A percentile compares a stretch with the other conserved stretches of the same genome.
Evolutionary conservation across 2,113 vertebrate genomes (phyloP).

Genomic region (Peromyscus maniculatus): DNA sequence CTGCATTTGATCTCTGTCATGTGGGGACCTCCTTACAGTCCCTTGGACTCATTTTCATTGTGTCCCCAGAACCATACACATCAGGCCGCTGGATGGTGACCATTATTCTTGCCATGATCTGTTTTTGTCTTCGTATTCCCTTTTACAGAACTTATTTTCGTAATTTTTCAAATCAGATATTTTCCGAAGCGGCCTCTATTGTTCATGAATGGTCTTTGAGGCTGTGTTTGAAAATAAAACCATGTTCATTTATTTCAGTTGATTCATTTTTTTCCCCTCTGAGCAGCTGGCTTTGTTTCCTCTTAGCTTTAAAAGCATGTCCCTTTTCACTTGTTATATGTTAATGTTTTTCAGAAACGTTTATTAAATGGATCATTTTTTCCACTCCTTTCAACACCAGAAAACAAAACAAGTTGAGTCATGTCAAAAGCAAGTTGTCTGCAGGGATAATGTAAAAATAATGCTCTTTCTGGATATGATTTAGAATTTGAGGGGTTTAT

Average conservation of each 20-base stretch:
- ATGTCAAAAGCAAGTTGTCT: conserved; percentile 73
- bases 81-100: not conserved
- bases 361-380: conserved; percentile 81
- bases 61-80: not conserved
- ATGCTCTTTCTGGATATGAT: conserved; percentile 70
- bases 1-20: not conserved
- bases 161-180: conserved; percentile 59
- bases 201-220: conserved; percentile 59
- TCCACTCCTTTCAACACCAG: conserved; percentile 76
- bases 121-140: not conserved
- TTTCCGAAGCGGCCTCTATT: conserved; percentile 62
- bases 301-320: conserved; percentile 65
- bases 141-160: conserved; percentile 33
- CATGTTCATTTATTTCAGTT: conserved; percentile 51
- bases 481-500: conserved; percentile 62
- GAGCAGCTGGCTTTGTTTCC: conserved; percentile 75
- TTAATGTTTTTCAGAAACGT: conserved; percentile 79
- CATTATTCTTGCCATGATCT: not conserved
- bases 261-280: not conserved
- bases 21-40: not conserved
- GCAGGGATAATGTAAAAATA: conserved; percentile 57
- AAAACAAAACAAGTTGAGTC: conserved; percentile 82
- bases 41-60: not conserved
- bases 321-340: conserved; percentile 78
- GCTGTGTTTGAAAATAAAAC: conserved; percentile 66